Conservation (phyloP, 53 echinoderm and acorn worm genomes). For the Antedon mediterranea region DNA sequence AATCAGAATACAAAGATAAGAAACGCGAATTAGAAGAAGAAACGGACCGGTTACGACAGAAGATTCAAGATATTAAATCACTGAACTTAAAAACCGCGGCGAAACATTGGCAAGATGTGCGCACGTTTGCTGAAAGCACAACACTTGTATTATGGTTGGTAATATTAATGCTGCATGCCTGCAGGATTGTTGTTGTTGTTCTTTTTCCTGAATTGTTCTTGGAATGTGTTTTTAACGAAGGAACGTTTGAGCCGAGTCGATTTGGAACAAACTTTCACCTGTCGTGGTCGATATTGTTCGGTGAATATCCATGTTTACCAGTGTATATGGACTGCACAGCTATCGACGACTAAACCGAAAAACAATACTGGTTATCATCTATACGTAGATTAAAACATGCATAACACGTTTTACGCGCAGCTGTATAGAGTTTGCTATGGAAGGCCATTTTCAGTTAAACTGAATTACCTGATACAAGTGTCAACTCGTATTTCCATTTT, state of each 20-base stretch:
- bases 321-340: constrained; percentile 9
- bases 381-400: too few relatives aligned
- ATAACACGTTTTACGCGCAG: too few relatives aligned
- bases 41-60: neutral
- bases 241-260: neutral
- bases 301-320: constrained; percentile 16
- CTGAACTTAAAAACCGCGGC: neutral
- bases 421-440: too few relatives aligned
- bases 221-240: constrained; percentile 1
- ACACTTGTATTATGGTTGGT: neutral
- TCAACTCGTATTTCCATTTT: too few relatives aligned
- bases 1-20: neutral
- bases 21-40: neutral
- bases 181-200: neutral
- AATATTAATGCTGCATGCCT: neutral
- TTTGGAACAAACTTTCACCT: constrained; percentile 6
- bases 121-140: neutral
- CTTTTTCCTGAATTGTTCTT: constrained; percentile 23
- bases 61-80: neutral
- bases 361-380: too few relatives aligned
- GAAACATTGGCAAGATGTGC: neutral
- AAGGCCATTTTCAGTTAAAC: too few relatives aligned
- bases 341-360: too few relatives aligned
- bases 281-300: constrained; percentile 20
- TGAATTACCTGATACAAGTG: too few relatives aligned